These are phyloP conservation scores for Saxicola maurus DNA, from an alignment of 2,797 vertebrate species.

Conservation along the genomic window DNA sequence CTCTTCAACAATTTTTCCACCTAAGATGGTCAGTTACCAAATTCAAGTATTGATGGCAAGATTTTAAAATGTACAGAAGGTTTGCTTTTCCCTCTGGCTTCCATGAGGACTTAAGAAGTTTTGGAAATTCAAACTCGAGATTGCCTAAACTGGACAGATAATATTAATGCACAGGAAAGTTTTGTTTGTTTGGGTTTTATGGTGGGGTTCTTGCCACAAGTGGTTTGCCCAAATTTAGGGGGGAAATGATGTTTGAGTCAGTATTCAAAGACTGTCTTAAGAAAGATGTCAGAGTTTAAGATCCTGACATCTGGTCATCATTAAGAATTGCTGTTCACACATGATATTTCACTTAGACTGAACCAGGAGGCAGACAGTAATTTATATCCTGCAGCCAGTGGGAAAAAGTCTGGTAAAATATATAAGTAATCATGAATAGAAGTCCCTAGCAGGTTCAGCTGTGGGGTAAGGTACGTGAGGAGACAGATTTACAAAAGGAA, in stretches of 20 bases:
- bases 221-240: not conserved
- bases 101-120: not conserved
- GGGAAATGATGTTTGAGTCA: not conserved
- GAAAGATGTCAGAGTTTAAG: not conserved
- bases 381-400: constrained; percentile 3
- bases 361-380: not conserved
- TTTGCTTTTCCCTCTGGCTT: not conserved
- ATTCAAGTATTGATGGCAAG: not conserved
- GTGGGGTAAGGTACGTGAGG: not conserved
- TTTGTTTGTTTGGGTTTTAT: not conserved
- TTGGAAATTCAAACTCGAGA: not conserved
- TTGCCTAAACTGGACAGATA: not conserved
- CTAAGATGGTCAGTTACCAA: not conserved
- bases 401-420: constrained; percentile 5
- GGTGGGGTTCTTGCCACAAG: not conserved
- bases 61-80: not conserved
- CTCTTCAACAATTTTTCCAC: not conserved
- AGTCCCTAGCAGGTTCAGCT: not conserved
- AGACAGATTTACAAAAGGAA: not conserved
- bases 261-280: not conserved
- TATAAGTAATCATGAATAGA: not conserved
- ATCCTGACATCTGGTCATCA: constrained; percentile 31
- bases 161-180: fast-evolving
- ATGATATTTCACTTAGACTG: constrained; percentile 9
- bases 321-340: not conserved